Base-by-base conservation (phyloP, 2,113 vertebrate species). In the Fregata magnificens region DNA sequence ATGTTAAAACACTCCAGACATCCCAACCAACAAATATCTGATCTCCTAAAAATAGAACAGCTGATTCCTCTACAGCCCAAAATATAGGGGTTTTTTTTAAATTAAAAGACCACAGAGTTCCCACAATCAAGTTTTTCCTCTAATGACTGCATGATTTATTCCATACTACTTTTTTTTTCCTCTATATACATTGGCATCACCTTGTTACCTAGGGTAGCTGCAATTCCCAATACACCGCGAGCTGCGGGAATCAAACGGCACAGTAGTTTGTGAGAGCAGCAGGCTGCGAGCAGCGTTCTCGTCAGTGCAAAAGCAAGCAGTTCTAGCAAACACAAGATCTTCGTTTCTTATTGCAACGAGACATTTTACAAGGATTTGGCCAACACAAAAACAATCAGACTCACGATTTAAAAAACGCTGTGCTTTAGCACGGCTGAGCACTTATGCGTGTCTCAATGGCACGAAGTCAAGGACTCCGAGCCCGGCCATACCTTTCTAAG, bases 1-100 rank as follows among this genome's bases (percentile, higher is more conserved):
- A 79, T 87, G 91, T 91, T 93, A 93, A 78, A 90, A 55, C 80
- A 77, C 58, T 90, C 95, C 88, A 89, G 93, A 95, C 85, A 88
- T 84, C 88, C 95, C 82, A 22, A 44, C 58, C 95, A 94, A 78
- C 62, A 91, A 93, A 85, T 84, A 80, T 1, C 77, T 56, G 61
- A 88, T 85, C 94, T 91, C 83, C 66, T 38, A 73, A 85, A 92
- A 77, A 87, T 20, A 66, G 70, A 4, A 24, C 81, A 82, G 45
- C 49, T 2, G 29, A 90, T 66, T 78, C 83, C 73, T 76, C 84
- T 56, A 29, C 32, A 84, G 52, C 29, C 55, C 53, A 78, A 83
- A 87, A 81, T 4, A 71, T 3, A 49, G 21, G 18, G 11, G 47
- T 13, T 45, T 44, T 73, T 82, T 69, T 40, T 10, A 15, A 91